Evolutionary conservation across 1,140 invertebrate genomes (phyloP).

Genomic region (Pararge aegeria): DNA sequence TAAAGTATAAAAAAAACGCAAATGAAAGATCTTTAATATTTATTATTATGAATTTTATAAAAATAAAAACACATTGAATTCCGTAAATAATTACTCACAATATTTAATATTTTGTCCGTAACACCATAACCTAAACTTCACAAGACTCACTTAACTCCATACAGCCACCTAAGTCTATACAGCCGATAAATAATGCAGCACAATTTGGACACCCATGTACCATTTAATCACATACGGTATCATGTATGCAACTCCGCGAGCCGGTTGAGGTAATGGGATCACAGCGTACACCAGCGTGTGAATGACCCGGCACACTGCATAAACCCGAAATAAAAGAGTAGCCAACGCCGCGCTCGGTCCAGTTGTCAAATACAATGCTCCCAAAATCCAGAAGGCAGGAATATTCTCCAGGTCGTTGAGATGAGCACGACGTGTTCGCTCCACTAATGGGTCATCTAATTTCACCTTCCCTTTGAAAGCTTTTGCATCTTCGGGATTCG

Average conservation of each 20-base stretch:
- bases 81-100: not conserved
- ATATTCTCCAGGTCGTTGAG: slow-evolving; percentile 90
- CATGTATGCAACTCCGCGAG: slow-evolving; percentile 44
- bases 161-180: slow-evolving; percentile 42
- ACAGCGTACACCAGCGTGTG: slow-evolving; percentile 85
- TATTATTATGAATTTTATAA: too few relatives aligned
- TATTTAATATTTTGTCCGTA: not conserved
- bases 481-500: slow-evolving; percentile 63
- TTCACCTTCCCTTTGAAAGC: slow-evolving; percentile 64
- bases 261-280: slow-evolving; percentile 53
- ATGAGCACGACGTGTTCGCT: slow-evolving; percentile 82
- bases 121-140: not conserved
- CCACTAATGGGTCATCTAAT: slow-evolving; percentile 77
- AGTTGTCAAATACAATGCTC: slow-evolving; percentile 82
- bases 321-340: slow-evolving; percentile 81
- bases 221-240: slow-evolving; percentile 45
- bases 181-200: slow-evolving; percentile 47
- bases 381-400: slow-evolving; percentile 83
- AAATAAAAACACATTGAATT: too few relatives aligned
- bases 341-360: slow-evolving; percentile 79
- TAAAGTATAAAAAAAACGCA: too few relatives aligned
- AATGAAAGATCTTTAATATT: too few relatives aligned
- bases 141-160: slow-evolving; percentile 23
- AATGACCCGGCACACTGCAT: slow-evolving; percentile 80
- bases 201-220: slow-evolving; percentile 59